phyloP scores from a whole-genome alignment of 2,888 invertebrate species.

The Autographa pulchrina region DNA sequence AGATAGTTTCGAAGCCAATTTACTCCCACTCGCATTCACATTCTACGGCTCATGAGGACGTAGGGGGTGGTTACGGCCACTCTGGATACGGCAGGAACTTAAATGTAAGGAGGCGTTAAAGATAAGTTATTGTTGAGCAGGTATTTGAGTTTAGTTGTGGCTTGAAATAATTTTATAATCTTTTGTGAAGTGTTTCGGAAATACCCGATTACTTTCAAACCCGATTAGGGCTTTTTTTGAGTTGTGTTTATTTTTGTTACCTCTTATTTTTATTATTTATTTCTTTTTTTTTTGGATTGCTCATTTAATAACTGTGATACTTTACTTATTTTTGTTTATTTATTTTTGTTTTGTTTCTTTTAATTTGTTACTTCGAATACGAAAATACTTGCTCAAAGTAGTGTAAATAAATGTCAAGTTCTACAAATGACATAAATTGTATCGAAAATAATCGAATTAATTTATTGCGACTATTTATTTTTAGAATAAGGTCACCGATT shows the following conservation, averaged over 20 bases:
- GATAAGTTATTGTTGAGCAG: neutral
- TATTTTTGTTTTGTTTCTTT: neutral
- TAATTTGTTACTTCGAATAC: neutral
- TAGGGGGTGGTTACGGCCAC: constrained; percentile 87
- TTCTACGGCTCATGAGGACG: constrained; percentile 90
- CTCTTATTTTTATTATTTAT: neutral
- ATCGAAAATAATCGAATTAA: constrained; percentile 38
- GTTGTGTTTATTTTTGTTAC: neutral
- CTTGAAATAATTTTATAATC: neutral
- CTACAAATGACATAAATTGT: constrained; percentile 23
- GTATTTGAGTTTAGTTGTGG: constrained; percentile 18
- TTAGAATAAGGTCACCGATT: constrained; percentile 55
- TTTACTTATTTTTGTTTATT: neutral
- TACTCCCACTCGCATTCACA: constrained; percentile 91
- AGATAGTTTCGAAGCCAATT: constrained; percentile 95
- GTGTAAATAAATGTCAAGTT: constrained; percentile 21
- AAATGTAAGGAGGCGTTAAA: constrained; percentile 73
- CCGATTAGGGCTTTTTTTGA: no score
- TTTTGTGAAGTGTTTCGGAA: no score
- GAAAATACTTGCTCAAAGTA: neutral
- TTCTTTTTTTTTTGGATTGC: neutral
- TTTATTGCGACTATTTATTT: constrained; percentile 67
- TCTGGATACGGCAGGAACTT: constrained; percentile 87
- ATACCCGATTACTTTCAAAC: no score
- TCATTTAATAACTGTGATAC: neutral